Conservation (phyloP, 1,140 invertebrate genomes). For the Plectrocnemia conspersa region DNA sequence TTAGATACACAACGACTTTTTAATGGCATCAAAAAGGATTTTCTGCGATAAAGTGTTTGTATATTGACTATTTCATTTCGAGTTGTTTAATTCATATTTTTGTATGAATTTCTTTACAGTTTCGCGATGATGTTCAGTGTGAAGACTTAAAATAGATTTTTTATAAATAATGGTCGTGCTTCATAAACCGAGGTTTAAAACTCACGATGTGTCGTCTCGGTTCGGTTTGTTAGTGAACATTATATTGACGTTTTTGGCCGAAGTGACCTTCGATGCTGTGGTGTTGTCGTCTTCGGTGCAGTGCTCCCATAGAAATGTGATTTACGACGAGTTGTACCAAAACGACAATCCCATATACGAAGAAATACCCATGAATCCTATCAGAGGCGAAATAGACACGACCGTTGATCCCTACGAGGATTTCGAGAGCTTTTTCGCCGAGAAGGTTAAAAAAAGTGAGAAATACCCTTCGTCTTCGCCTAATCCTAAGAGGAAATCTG, state of each 20-base stretch:
- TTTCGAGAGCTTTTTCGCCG: constrained; percentile 27
- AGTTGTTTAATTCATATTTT: too few relatives aligned
- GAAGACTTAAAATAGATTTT: too few relatives aligned
- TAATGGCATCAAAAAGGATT: too few relatives aligned
- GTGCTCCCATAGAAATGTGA: constrained; percentile 16
- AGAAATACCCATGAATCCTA: constrained; percentile 1
- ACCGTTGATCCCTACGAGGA: constrained; percentile 18
- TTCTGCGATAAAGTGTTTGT: too few relatives aligned
- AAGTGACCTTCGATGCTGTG: constrained; percentile 1
- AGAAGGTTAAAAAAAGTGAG: constrained; percentile 18
- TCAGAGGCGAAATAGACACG: constrained; percentile 8
- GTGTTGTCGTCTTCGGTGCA: constrained; percentile 1
- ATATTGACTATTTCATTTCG: too few relatives aligned
- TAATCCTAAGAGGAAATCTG: constrained; percentile 24
- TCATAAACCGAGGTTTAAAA: constrained; percentile 9
- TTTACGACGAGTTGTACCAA: constrained; percentile 24
- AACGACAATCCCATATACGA: constrained; percentile 22
- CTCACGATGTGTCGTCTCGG: not conserved
- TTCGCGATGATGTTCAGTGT: too few relatives aligned
- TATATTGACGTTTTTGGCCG: not conserved
- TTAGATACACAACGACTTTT: too few relatives aligned
- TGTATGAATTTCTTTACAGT: too few relatives aligned
- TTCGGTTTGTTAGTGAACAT: constrained; percentile 1
- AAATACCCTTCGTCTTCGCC: constrained; percentile 12
- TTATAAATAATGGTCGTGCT: constrained; percentile 20